Percentiles rank a stretch among this genome's conserved stretches.
Conservation (phyloP, 1,140 invertebrate genomes). For the Epicauta chinensis region DNA sequence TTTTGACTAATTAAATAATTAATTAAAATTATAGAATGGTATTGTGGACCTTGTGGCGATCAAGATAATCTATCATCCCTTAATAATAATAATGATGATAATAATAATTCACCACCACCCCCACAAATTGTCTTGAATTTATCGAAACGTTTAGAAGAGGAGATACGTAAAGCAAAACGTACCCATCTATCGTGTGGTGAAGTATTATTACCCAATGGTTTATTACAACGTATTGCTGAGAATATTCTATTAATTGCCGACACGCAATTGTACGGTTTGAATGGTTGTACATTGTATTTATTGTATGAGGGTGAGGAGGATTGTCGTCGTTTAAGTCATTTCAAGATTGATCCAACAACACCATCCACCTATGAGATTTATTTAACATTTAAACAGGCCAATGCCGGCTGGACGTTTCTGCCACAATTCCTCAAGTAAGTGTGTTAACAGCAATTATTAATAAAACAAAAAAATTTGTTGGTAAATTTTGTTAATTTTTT, state of each 20-base stretch:
- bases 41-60: conserved; percentile 31
- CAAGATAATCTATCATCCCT: too few relatives aligned
- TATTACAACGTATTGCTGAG: conserved; percentile 65
- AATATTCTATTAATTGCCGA: conserved; percentile 75
- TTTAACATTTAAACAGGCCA: conserved; percentile 76
- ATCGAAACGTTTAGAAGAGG: conserved; percentile 64
- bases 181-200: conserved; percentile 72
- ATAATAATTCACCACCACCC: too few relatives aligned
- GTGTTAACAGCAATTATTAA: too few relatives aligned
- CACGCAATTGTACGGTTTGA: conserved; percentile 73
- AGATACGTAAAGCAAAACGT: conserved; percentile 69
- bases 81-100: too few relatives aligned
- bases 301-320: conserved; percentile 60
- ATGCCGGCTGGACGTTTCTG: conserved; percentile 73
- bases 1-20: background rate
- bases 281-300: conserved; percentile 71
- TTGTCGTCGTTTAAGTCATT: conserved; percentile 51
- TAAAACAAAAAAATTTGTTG: background rate
- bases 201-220: conserved; percentile 70
- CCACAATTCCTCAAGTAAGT: conserved; percentile 59
- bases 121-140: conserved; percentile 52
- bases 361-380: conserved; percentile 84
- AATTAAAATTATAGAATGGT: conserved; percentile 27
- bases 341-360: conserved; percentile 75
- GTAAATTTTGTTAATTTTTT: conserved; percentile 4